Evolutionary conservation across 1,140 invertebrate species (phyloP).

Genomic region (Spodoptera frugiperda): DNA sequence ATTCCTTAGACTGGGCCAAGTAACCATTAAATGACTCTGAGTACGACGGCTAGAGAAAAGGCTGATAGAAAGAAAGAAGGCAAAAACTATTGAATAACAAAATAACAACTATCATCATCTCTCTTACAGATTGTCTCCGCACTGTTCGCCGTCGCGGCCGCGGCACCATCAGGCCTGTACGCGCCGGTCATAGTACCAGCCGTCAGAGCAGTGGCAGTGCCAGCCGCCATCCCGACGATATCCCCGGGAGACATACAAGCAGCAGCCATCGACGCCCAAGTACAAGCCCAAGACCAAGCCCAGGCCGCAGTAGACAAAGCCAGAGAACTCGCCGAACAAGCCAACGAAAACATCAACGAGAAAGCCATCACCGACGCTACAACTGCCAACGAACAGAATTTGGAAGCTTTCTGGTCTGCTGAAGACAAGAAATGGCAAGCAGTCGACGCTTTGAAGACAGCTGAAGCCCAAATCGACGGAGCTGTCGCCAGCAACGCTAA

Average conservation of each 20-base stretch:
- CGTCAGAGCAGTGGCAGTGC: slow-evolving; percentile 43
- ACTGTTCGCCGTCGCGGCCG: slow-evolving; percentile 71
- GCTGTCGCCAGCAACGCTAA: slow-evolving; percentile 58
- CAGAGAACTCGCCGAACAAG: slow-evolving; percentile 61
- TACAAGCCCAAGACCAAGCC: slow-evolving; percentile 61
- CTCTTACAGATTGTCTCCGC: slow-evolving; percentile 68
- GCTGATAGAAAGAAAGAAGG: background rate
- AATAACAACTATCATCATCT: background rate
- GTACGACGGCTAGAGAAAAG: too few relatives aligned
- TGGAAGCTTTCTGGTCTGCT: slow-evolving; percentile 62
- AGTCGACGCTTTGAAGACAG: slow-evolving; percentile 61
- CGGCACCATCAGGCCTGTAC: slow-evolving; percentile 62
- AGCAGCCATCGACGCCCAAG: slow-evolving; percentile 73
- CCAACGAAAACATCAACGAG: slow-evolving; percentile 63
- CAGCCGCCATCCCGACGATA: slow-evolving; percentile 60
- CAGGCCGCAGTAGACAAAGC: slow-evolving; percentile 63
- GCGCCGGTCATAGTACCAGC: slow-evolving; percentile 38
- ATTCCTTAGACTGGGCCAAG: too few relatives aligned
- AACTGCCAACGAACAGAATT: slow-evolving; percentile 60
- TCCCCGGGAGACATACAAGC: slow-evolving; percentile 72
- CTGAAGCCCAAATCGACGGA: slow-evolving; percentile 64
- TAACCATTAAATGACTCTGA: too few relatives aligned
- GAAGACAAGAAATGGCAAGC: slow-evolving; percentile 75
- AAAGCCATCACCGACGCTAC: slow-evolving; percentile 61
- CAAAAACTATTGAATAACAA: background rate